A percentile compares a stretch with the other conserved stretches of the same genome.
phyloP scores from a whole-genome alignment of 1,140 invertebrate genomes.

The Galendromus occidentalis region DNA sequence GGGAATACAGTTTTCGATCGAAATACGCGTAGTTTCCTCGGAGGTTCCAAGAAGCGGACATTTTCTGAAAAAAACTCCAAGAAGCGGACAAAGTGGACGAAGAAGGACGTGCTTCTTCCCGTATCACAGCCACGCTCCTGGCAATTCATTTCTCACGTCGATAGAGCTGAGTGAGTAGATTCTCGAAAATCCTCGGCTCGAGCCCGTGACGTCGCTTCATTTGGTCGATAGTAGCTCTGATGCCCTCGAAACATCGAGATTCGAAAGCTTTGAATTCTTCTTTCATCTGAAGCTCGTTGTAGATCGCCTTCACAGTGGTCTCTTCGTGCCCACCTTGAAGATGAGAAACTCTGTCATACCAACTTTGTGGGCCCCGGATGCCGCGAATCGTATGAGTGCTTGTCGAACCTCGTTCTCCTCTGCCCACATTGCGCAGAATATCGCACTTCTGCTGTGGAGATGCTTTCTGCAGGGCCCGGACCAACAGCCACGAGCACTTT shows the following conservation, averaged over 20 bases:
- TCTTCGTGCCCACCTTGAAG: not conserved
- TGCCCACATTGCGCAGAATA: not conserved
- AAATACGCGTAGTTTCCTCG: too few relatives aligned
- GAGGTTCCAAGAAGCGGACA: too few relatives aligned
- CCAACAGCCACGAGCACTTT: conserved; percentile 36
- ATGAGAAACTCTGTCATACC: not conserved
- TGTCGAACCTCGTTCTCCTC: not conserved
- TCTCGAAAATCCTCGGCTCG: not conserved
- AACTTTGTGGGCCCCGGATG: not conserved
- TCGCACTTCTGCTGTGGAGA: conserved; percentile 33
- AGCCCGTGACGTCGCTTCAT: not conserved
- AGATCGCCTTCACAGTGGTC: not conserved
- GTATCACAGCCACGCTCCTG: too few relatives aligned
- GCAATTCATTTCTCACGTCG: not conserved
- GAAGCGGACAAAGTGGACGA: too few relatives aligned
- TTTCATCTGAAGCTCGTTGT: not conserved
- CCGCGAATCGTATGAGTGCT: not conserved
- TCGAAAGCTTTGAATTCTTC: not conserved
- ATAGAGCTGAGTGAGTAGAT: not conserved
- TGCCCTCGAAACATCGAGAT: not conserved
- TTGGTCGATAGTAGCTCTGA: not conserved
- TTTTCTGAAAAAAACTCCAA: too few relatives aligned
- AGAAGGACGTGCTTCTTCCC: too few relatives aligned
- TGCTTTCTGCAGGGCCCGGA: conserved; percentile 27
- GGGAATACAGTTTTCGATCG: too few relatives aligned